phyloP scores from a whole-genome alignment of 2,888 invertebrate genomes.

The Meganola albula region DNA sequence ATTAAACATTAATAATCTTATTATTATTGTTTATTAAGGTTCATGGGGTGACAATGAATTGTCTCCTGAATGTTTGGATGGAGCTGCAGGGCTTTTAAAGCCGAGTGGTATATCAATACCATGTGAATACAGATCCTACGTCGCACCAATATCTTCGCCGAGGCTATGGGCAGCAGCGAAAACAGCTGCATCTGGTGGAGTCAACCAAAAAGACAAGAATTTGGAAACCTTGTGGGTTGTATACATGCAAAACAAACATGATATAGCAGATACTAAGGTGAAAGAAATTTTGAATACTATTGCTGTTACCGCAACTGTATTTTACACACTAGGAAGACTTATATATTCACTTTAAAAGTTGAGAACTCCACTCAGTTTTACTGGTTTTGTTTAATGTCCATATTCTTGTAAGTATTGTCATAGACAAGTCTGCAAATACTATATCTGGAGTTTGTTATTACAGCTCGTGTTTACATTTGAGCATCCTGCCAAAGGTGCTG shows the following conservation, averaged over 20 bases:
- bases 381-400: too few species aligned
- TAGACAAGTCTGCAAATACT: too few species aligned
- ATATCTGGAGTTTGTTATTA: too few species aligned
- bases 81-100: conserved; percentile 91
- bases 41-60: conserved; percentile 99
- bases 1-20: too few species aligned
- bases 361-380: too few species aligned
- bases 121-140: conserved; percentile 88
- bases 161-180: conserved; percentile 89
- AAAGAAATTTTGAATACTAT: too few species aligned
- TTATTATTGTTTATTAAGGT: too few species aligned
- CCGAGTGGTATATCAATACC: conserved; percentile 95
- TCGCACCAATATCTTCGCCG: conserved; percentile 95
- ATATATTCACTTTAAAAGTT: too few species aligned
- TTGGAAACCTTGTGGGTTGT: conserved; percentile 95
- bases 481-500: conserved; percentile 89
- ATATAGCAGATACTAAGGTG: conserved; percentile 83
- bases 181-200: conserved; percentile 36
- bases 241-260: conserved; percentile 89
- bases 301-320: too few species aligned
- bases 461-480: conserved; percentile 90
- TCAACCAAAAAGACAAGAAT: conserved; percentile 51
- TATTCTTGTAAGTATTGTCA: too few species aligned
- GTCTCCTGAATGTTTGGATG: conserved; percentile 98
- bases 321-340: too few species aligned